These are phyloP conservation scores for Siniperca chuatsi DNA, from an alignment of 2,113 vertebrate genomes.

Conservation along the genomic window DNA sequence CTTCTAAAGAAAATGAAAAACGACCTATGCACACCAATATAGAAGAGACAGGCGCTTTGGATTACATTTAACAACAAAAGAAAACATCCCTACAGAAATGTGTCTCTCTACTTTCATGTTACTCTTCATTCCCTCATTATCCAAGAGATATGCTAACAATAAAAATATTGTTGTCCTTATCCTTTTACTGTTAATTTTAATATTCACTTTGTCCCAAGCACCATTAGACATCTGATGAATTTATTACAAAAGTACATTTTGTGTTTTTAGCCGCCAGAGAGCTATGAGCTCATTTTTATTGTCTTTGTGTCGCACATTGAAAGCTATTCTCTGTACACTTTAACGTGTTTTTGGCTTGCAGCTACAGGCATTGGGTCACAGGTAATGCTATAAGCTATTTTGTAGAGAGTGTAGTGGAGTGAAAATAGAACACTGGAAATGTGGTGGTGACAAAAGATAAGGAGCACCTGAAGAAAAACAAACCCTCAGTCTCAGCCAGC, in stretches of 20 bases:
- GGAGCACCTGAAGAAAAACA: slow-evolving; percentile 18
- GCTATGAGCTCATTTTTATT: background rate
- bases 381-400: slow-evolving; percentile 12
- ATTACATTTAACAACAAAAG: background rate
- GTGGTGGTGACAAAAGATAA: background rate
- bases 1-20: background rate
- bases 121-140: background rate
- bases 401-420: background rate
- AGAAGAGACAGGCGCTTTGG: background rate
- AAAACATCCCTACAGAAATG: background rate
- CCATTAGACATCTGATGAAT: background rate
- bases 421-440: slow-evolving; percentile 11
- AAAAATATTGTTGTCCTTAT: background rate
- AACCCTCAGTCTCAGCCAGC: background rate
- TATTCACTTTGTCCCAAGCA: background rate
- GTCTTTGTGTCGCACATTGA: background rate
- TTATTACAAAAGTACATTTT: background rate
- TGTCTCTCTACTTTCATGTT: background rate
- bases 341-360: background rate
- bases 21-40: background rate
- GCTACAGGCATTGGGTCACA: slow-evolving; percentile 6
- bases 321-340: background rate
- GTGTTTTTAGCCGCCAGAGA: background rate
- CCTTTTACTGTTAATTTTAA: background rate
- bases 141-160: background rate